Evolutionary conservation across 2,888 invertebrate genomes (phyloP), one percentile per base, ranked within the genome.

Genomic region (Ormyrus rosae): DNA sequence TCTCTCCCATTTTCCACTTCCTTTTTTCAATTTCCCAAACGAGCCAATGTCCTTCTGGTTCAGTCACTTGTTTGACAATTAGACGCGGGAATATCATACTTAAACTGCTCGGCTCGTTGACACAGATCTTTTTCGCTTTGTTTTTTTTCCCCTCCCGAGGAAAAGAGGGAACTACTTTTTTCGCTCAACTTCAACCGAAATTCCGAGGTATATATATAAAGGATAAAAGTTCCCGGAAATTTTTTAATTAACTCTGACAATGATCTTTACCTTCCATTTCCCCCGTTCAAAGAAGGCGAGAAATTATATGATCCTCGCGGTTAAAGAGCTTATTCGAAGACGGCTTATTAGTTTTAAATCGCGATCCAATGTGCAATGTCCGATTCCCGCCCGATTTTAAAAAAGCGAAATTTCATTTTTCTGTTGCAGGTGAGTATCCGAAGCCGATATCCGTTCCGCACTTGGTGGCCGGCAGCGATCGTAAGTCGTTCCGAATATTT

Each of bases 1-100:
- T n/a, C 8, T 50, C 60, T 51, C 10, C 58, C 48, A 1, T 63
- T 61, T n/a, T 65, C 61, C 78, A 81, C 83, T 79, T 82, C 75
- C 70, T 81, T 84, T 81, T 84, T 85, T 85, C 81, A 83, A 84
- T 83, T 83, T 80, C 79, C 83, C 81, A 80, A 82, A 81, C 70
- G 82, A 82, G 74, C 75, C 73, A 74, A 74, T 78, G 73, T 34
- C 64, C 73, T 71, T 81, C 60, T 69, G 11, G 48, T 60, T 78
- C 67, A 48, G 72, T 64, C 67, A 46, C 61, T 78, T 81, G 77
- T 77, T 79, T 80, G 81, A 78, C 82, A 82, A 82, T 82, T 82
- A 81, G 68, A 81, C 67, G 56, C 65, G 61, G 69, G 8, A 68
- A 68, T 72, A 80, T 80, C 61, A 69, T 67, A 50, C 51, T 71